phyloP scores from a whole-genome alignment of 2,113 vertebrate species.

The Sterrhoptilus dennistouni region DNA sequence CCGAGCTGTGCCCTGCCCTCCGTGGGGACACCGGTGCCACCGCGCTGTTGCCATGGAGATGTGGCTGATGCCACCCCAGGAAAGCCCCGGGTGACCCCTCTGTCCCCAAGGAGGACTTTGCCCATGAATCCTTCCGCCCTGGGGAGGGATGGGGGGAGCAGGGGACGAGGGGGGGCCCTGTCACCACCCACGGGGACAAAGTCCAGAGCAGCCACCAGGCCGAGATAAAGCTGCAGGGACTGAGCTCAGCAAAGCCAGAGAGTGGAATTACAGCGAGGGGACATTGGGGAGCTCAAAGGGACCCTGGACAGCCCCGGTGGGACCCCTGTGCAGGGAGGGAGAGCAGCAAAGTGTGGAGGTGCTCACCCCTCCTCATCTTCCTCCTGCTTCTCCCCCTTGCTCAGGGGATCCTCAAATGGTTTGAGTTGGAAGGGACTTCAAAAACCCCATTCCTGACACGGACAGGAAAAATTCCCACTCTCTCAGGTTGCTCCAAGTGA shows the following conservation, averaged over 20 bases:
- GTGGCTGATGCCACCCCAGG: background rate
- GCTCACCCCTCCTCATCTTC: background rate
- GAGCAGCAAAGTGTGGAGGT: background rate
- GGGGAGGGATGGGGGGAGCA: background rate
- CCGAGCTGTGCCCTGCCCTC: background rate
- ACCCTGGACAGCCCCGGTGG: background rate
- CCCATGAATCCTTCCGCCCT: fast-evolving
- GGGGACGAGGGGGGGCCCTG: background rate
- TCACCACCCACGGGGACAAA: background rate
- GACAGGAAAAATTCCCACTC: background rate
- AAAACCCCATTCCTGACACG: background rate
- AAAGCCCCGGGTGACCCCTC: background rate
- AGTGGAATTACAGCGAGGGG: fast-evolving
- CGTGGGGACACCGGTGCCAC: background rate
- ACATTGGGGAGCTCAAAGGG: background rate
- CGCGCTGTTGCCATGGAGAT: background rate
- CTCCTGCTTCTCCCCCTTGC: background rate
- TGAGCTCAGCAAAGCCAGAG: background rate
- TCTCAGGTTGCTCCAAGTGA: background rate
- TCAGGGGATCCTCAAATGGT: background rate
- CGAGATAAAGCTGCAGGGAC: background rate
- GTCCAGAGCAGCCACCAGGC: background rate
- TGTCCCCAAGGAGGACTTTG: background rate
- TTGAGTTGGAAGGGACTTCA: background rate
- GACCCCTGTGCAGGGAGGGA: fast-evolving